Percentiles rank a stretch among this genome's conserved stretches.
These are phyloP conservation scores for Melanotaenia pygmaea DNA, from an alignment of 2,797 vertebrate genomes.

Conservation along the genomic window DNA sequence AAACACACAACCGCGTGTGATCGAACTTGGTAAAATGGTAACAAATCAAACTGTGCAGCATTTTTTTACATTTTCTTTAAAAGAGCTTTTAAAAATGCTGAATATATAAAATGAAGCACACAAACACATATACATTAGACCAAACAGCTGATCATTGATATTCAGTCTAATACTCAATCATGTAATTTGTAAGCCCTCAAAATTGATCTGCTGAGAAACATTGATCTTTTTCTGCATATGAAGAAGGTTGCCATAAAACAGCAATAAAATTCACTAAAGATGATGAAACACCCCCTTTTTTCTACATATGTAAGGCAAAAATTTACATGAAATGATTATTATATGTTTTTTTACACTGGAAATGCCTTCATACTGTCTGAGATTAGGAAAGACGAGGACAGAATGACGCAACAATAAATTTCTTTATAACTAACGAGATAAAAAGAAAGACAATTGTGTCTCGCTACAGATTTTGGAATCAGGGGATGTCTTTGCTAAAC, in stretches of 20 bases:
- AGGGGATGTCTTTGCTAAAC: too few relatives aligned
- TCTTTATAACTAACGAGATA: too few relatives aligned
- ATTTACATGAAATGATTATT: background rate
- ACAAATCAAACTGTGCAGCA: too few relatives aligned
- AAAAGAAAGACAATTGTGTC: too few relatives aligned
- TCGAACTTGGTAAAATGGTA: too few relatives aligned
- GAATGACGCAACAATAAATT: background rate
- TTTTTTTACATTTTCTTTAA: too few relatives aligned
- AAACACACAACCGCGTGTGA: too few relatives aligned
- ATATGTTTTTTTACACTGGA: background rate
- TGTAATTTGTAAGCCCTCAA: slow-evolving; percentile 44
- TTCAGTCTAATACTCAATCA: slow-evolving; percentile 33
- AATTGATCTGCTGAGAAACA: slow-evolving; percentile 51
- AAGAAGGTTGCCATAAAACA: slow-evolving; percentile 16
- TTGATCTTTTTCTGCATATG: slow-evolving; percentile 44
- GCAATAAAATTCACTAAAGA: background rate
- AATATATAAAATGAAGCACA: background rate
- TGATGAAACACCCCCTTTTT: too few relatives aligned
- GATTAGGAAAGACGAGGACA: background rate
- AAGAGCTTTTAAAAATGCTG: too few relatives aligned
- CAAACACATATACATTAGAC: background rate
- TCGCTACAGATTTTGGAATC: too few relatives aligned
- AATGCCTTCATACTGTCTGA: background rate
- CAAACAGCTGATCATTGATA: slow-evolving; percentile 11
- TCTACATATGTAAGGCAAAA: background rate